Percentiles rank a stretch among this genome's conserved stretches.
Conservation (phyloP, 2,797 vertebrate genomes). For the Sebastes iracundus region DNA sequence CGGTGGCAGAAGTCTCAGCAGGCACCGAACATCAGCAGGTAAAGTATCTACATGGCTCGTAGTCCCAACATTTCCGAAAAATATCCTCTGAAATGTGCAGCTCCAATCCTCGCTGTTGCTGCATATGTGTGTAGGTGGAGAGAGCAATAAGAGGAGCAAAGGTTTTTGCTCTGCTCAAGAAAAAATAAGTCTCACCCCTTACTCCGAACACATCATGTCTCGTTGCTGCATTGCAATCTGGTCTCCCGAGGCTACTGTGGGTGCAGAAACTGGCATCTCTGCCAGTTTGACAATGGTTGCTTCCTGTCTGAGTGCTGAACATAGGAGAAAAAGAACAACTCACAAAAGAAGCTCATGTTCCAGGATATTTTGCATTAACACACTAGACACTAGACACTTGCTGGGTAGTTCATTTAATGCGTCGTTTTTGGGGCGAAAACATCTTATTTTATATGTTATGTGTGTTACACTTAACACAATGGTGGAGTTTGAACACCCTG, state of each 20-base stretch:
- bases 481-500: neutral
- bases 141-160: conserved; percentile 20
- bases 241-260: neutral
- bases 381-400: neutral
- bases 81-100: neutral
- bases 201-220: conserved; percentile 2
- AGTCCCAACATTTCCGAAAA: conserved; percentile 3
- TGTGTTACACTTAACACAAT: neutral
- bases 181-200: conserved; percentile 2
- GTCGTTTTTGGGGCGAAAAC: neutral
- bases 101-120: neutral
- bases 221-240: neutral
- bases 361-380: neutral
- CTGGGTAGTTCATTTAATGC: neutral
- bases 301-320: neutral
- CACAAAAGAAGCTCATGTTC: neutral
- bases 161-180: neutral
- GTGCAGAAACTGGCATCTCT: conserved; percentile 5
- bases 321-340: neutral
- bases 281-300: neutral
- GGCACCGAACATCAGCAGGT: neutral
- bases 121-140: conserved; percentile 6
- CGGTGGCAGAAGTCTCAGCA: neutral
- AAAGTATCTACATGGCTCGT: neutral
- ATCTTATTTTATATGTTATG: neutral